phyloP scores from a whole-genome alignment of 1,140 invertebrate species.

The Sarcophaga peregrina region DNA sequence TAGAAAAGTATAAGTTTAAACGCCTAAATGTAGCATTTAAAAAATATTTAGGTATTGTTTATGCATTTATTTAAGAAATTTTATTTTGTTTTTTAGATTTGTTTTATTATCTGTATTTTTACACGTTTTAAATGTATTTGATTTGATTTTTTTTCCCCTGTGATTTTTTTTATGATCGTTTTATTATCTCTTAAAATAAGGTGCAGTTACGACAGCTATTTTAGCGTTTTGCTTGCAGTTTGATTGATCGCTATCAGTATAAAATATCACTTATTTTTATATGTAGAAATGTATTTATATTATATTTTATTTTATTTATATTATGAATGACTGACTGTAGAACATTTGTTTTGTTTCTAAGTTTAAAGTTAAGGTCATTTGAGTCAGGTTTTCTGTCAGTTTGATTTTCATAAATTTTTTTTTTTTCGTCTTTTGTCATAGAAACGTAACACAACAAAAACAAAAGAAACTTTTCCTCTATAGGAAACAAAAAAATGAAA shows the following conservation, averaged over 20 bases:
- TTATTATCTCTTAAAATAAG: slow-evolving; percentile 21
- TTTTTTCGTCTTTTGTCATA: not conserved
- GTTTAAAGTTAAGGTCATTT: slow-evolving; percentile 39
- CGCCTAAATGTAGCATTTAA: too few species aligned
- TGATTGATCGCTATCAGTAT: slow-evolving; percentile 37
- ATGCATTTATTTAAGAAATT: too few species aligned
- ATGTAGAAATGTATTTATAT: too few species aligned
- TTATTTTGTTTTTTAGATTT: not conserved
- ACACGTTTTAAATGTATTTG: not conserved
- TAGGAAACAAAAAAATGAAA: not conserved
- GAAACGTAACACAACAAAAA: too few species aligned
- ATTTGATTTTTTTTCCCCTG: not conserved
- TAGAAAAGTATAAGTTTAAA: too few species aligned
- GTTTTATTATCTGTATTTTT: not conserved
- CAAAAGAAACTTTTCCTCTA: not conserved
- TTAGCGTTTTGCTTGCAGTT: not conserved
- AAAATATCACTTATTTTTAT: slow-evolving; percentile 16
- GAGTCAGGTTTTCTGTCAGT: slow-evolving; percentile 31
- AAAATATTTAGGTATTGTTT: too few species aligned
- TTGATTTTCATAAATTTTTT: not conserved
- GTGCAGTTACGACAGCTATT: slow-evolving; percentile 16
- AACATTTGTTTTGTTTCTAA: slow-evolving; percentile 4
- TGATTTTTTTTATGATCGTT: not conserved
- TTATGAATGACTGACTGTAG: not conserved
- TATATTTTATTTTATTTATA: too few species aligned